Conservation (phyloP, 2,888 invertebrate species). For the Agrilus cyanescens region DNA sequence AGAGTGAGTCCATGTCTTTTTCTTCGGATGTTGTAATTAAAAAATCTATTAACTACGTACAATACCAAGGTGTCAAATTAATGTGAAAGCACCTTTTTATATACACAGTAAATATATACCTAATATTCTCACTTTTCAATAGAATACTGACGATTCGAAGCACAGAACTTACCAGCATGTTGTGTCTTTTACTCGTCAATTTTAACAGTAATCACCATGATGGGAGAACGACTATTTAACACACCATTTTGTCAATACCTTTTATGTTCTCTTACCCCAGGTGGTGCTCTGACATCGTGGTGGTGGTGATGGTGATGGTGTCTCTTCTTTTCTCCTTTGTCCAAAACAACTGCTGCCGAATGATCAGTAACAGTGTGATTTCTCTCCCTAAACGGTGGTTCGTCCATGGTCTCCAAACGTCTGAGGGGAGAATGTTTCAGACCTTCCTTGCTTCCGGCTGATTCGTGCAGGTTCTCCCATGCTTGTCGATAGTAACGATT, state of each 20-base stretch:
- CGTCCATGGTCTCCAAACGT: conserved; percentile 61
- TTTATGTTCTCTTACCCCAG: conserved; percentile 44
- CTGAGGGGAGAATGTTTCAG: conserved; percentile 44
- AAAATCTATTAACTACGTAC: too few species aligned
- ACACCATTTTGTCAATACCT: conserved; percentile 33
- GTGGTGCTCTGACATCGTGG: conserved; percentile 46
- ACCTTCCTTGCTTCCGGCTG: conserved; percentile 41
- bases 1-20: too few species aligned
- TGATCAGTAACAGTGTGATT: conserved; percentile 55
- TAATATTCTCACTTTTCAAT: conserved; percentile 4
- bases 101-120: conserved; percentile 1
- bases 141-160: too few species aligned
- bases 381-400: conserved; percentile 40
- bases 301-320: conserved; percentile 66
- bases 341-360: conserved; percentile 33
- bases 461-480: conserved; percentile 86
- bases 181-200: conserved; percentile 22
- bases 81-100: neutral
- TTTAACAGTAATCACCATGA: conserved; percentile 32
- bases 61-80: too few species aligned
- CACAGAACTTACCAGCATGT: neutral
- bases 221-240: conserved; percentile 12
- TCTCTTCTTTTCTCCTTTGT: conserved; percentile 44
- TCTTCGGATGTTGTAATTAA: too few species aligned
- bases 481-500: conserved; percentile 85